Evolutionary conservation across 2,888 invertebrate species (phyloP), one percentile per base, ranked within the genome.

Genomic region (Lasioglossum pauxillum): DNA sequence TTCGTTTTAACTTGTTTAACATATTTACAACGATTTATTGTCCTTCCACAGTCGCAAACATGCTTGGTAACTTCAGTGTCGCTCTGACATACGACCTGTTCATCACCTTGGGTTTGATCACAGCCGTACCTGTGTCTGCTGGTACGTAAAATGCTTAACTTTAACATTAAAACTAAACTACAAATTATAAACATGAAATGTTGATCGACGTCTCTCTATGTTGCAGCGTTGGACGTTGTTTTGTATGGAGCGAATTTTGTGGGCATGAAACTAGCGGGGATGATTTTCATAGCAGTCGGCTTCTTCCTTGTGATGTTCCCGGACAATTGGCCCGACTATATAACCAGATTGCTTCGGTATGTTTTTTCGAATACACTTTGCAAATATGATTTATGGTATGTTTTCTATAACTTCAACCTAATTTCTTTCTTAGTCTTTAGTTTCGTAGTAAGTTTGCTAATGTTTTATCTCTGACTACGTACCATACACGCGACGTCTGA

Each of bases 251-350:
- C 98, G 19, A 97, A 97, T 92, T 99, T 99, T 95, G 97, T 98
- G 93, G 99, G 98, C 71, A 99, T 99, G 99, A 98, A 99, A 96
- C 95, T 99, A 92, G 98, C 99, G n/a, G 99, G 99, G 46, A 98
- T 99, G 95, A 97, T 99, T 90, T 96, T 99, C 80, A 98, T 99
- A 92, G 97, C 97, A 0, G 97, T 98, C 80, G 99, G 99, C 78
- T 98, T 99, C 96, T 97, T 98, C 95, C 96, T 99, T 80, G 99
- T 99, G 87, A 98, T 99, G 97, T 98, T 99, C 92, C 99, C 99
- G 0, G 98, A 98, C 95, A 98, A 99, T 96, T 99, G 99, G 99
- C 98, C 99, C 0, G 98, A 98, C 95, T 99, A 98, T 95, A 98
- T 99, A 95, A 98, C 98, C 93, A 96, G 98, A 91, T 96, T 98